A percentile compares a stretch with the other conserved stretches of the same genome.
Evolutionary conservation across 1,140 invertebrate species (phyloP).

Genomic region (Drosophila orena): DNA sequence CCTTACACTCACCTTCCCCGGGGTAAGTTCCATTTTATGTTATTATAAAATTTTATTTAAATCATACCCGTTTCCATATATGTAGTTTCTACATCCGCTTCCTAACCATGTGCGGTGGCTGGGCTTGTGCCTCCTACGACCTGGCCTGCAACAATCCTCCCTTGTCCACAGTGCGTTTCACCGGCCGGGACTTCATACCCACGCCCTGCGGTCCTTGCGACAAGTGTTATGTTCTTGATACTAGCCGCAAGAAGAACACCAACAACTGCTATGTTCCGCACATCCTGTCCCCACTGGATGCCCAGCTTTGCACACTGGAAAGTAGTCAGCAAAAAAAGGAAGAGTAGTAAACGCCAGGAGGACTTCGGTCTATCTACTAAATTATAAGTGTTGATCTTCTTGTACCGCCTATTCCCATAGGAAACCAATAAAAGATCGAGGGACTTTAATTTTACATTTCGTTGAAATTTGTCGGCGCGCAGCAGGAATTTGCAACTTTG

Average conservation of each 20-base stretch:
- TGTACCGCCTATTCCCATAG: no score
- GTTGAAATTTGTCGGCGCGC: no score
- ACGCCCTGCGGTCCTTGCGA: conserved; percentile 62
- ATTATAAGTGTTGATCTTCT: neutral
- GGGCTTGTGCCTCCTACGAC: conserved; percentile 62
- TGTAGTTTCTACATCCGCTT: neutral
- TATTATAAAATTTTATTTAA: neutral
- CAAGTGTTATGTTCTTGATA: conserved; percentile 49
- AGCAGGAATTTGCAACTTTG: no score
- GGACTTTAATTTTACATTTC: no score
- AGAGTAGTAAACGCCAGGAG: neutral
- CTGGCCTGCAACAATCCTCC: conserved; percentile 61
- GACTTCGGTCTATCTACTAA: neutral
- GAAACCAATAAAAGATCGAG: no score
- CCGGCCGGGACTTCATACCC: conserved; percentile 60
- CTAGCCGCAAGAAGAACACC: conserved; percentile 30
- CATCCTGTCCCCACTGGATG: neutral
- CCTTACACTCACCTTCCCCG: neutral
- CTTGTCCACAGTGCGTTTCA: conserved; percentile 58
- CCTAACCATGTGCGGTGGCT: conserved; percentile 64
- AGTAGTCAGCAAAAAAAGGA: neutral
- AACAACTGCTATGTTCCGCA: conserved; percentile 44
- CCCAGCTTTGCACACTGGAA: conserved; percentile 6
- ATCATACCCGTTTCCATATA: no score
- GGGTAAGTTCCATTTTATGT: conserved; percentile 17